Base-by-base conservation (phyloP, 1,140 invertebrate genomes). In the Fopius arisanus region DNA sequence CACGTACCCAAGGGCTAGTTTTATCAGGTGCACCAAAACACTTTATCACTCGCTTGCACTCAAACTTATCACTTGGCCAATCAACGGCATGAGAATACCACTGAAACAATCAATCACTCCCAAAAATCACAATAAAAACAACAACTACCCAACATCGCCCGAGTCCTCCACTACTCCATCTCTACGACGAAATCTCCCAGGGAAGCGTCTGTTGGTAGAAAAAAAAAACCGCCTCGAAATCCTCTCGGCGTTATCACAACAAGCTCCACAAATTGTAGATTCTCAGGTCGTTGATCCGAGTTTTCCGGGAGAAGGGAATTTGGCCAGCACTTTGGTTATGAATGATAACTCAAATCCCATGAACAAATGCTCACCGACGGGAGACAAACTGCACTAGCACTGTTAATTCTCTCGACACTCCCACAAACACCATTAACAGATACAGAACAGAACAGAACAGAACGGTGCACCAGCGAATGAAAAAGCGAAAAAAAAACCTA, bases 401-500 rank as follows among this genome's bases (percentile, higher is more conserved):
- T 59, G 23, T 28, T 10, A 59, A 26, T 59, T 28, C 54, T 5
- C 43, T 51, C 54, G 54, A 59, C 54, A 59, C 54, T 59, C 54
- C 54, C 54, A 59, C 54, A 59, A 59, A 28, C 43, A 51, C 43
- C 43, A 51, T 51, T 51, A 21, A n/a, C 43, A 51, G 43, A 51
- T 14, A 51, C 43, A 21, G 43, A 51, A 37, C 9, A 1, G 5
- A 51, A 51, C n/a, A 19, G 19, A 51, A 19, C n/a, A n/a, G n/a
- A n/a, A n/a, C n/a, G n/a, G n/a, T n/a, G 19, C 19, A 23, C 23
- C 54, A 59, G 54, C 9, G 43, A 48, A 48, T 3, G 43, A 16
- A 48, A n/a, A 6, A 48, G 5, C 12, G 33, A 37, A 14, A 48
- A 19, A 37, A 37, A 37, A 7, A 37, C 9, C 33, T 37, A 12